A percentile compares a stretch with the other conserved stretches of the same genome.
Conservation (phyloP, 2,797 vertebrate genomes). For the Calcarius lapponicus region DNA sequence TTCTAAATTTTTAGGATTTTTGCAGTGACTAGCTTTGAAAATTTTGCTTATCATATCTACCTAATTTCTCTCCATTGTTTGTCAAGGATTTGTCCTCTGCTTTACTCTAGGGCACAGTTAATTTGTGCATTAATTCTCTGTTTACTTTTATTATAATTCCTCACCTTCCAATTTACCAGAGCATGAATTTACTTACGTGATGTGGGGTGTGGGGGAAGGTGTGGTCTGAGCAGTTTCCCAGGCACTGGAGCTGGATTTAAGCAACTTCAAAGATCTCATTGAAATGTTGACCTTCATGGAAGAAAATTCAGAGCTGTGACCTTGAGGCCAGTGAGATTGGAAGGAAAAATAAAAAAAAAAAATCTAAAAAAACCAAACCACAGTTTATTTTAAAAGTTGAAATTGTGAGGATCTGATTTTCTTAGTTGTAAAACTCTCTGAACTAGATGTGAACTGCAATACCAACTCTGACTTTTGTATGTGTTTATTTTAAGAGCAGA, state of each 20-base stretch:
- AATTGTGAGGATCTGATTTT: not conserved
- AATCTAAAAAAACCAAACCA: not conserved
- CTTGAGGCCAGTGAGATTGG: not conserved
- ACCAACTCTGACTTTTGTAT: not conserved
- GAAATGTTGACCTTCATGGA: not conserved
- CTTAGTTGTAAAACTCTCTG: not conserved
- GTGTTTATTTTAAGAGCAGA: not conserved
- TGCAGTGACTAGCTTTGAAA: not conserved
- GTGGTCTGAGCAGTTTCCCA: not conserved
- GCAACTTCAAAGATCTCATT: not conserved
- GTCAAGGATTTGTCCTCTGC: not conserved
- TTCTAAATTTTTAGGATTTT: not conserved
- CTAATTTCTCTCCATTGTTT: not conserved
- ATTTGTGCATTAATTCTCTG: not conserved
- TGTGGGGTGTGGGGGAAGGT: not conserved
- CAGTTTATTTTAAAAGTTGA: not conserved
- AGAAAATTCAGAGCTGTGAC: not conserved
- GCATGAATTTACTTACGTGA: not conserved
- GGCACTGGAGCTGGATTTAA: not conserved
- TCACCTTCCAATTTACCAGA: not conserved
- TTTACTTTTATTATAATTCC: not conserved
- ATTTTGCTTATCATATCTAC: not conserved
- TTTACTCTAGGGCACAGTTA: not conserved
- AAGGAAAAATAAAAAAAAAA: not conserved
- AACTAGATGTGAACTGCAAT: not conserved